phyloP scores from a whole-genome alignment of 2,113 vertebrate species.

The Plecturocebus donacophilus region DNA sequence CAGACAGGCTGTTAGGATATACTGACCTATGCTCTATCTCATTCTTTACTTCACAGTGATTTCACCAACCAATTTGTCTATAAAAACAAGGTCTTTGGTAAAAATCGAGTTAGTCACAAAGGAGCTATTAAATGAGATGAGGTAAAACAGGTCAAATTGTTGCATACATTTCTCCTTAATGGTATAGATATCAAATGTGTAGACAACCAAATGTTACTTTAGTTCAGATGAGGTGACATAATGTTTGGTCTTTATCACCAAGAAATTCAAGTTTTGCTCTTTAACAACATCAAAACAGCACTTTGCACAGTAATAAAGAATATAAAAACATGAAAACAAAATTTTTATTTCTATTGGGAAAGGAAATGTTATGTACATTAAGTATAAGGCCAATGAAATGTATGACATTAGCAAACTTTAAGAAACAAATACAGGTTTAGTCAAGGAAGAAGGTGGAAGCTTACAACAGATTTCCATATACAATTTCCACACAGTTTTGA shows the following conservation, averaged over 20 bases:
- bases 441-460: slow-evolving; percentile 30
- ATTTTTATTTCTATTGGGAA: slow-evolving; percentile 51
- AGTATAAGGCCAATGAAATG: slow-evolving; percentile 7
- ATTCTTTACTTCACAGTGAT: not conserved
- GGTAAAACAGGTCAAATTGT: not conserved
- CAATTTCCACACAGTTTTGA: slow-evolving; percentile 39
- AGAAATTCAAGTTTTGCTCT: slow-evolving; percentile 50
- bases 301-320: not conserved
- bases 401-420: slow-evolving; percentile 48
- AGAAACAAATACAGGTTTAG: slow-evolving; percentile 35
- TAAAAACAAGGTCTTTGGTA: not conserved
- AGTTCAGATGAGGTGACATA: not conserved
- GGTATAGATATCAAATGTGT: not conserved
- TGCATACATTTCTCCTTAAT: not conserved
- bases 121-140: not conserved
- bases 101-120: slow-evolving; percentile 32
- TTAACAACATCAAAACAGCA: slow-evolving; percentile 29
- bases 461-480: slow-evolving; percentile 49
- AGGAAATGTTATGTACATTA: not conserved
- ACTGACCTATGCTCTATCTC: not conserved
- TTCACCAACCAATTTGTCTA: not conserved
- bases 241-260: not conserved
- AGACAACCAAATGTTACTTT: not conserved
- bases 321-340: slow-evolving; percentile 60
- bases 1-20: not conserved